These are phyloP conservation scores for Phaenicophaeus curvirostris DNA, from an alignment of 2,797 vertebrate genomes.

Conservation along the genomic window DNA sequence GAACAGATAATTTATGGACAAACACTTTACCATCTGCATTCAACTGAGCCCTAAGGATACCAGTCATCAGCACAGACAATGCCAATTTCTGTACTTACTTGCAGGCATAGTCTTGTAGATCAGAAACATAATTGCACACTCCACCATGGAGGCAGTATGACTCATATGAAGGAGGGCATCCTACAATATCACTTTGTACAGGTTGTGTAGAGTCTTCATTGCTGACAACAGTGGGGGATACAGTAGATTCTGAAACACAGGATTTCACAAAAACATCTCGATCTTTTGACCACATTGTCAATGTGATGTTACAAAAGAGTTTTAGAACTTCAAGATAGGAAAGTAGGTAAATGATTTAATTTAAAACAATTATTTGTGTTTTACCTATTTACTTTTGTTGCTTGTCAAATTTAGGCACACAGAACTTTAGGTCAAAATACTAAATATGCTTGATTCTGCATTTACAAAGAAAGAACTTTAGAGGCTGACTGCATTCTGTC, in stretches of 20 bases:
- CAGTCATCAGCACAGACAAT: background rate
- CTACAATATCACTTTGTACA: conserved; percentile 52
- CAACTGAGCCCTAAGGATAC: background rate
- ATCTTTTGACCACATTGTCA: background rate
- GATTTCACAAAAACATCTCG: background rate
- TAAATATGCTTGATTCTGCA: background rate
- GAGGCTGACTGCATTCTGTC: background rate
- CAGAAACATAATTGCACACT: conserved; percentile 86
- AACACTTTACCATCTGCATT: background rate
- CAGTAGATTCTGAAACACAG: conserved; percentile 69
- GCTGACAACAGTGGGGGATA: background rate
- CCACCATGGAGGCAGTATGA: conserved; percentile 90
- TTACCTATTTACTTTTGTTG: background rate
- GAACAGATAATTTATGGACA: background rate
- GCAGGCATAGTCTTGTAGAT: conserved; percentile 88
- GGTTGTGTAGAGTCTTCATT: background rate
- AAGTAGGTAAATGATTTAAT: background rate
- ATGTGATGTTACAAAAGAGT: rapidly evolving
- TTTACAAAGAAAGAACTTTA: background rate
- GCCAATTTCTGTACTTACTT: conserved; percentile 82
- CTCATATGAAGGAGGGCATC: conserved; percentile 83
- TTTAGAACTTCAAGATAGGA: background rate
- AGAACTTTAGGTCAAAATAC: background rate
- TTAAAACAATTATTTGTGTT: background rate
- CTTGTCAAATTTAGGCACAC: background rate